Percentiles rank a stretch among this genome's conserved stretches.
Evolutionary conservation across 2,113 vertebrate species (phyloP).

Genomic region (Pan paniscus): DNA sequence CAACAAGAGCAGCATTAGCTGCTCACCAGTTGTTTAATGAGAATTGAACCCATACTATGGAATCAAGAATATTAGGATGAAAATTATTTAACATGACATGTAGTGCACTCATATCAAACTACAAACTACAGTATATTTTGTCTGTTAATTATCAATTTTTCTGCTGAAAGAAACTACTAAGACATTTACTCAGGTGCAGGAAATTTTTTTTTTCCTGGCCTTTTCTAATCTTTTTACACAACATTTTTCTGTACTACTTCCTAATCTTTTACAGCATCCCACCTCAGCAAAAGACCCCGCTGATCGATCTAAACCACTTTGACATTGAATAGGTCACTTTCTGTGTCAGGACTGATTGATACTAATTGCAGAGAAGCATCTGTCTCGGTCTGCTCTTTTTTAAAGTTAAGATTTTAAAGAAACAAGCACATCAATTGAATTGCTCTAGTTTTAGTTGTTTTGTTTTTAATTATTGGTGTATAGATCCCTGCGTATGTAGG

Average conservation of each 20-base stretch:
- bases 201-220: not conserved
- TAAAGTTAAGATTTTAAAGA: constrained; percentile 23
- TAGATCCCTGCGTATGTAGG: not conserved
- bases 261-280: not conserved
- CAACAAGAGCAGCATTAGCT: not conserved
- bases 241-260: not conserved
- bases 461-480: not conserved
- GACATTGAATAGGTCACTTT: constrained; percentile 16
- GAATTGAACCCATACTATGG: rapidly evolving
- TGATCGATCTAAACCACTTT: not conserved
- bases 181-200: not conserved
- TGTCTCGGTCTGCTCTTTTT: not conserved
- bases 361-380: constrained; percentile 44
- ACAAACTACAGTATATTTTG: not conserved
- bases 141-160: not conserved
- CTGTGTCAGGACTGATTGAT: constrained; percentile 47
- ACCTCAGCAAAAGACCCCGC: not conserved
- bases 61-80: not conserved
- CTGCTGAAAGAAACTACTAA: not conserved
- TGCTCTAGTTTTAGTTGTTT: not conserved
- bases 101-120: not conserved
- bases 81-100: not conserved
- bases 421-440: not conserved
- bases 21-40: rapidly evolving
- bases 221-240: not conserved